Evolutionary conservation across 1,140 invertebrate species (phyloP).

Genomic region (Forficula auricularia): DNA sequence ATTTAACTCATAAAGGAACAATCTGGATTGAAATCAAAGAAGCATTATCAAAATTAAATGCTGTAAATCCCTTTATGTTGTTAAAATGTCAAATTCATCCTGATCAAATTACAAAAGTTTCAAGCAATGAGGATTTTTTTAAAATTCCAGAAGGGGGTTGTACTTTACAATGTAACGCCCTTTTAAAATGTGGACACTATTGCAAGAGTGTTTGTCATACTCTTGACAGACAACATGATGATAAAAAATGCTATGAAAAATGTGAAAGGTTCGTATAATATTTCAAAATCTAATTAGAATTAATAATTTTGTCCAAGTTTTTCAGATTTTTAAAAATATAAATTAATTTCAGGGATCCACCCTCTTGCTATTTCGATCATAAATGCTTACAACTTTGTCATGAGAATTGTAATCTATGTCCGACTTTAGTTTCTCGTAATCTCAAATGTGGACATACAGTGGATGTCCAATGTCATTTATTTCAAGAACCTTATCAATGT

Average conservation of each 20-base stretch:
- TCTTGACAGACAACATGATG: constrained; percentile 27
- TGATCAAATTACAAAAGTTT: constrained; percentile 19
- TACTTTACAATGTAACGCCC: constrained; percentile 17
- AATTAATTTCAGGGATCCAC: not conserved
- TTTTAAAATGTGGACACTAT: constrained; percentile 31
- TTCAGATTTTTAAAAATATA: not conserved
- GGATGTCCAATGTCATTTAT: constrained; percentile 22
- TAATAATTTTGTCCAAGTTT: not conserved
- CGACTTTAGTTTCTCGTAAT: not conserved
- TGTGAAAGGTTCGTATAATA: constrained; percentile 20
- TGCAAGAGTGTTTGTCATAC: constrained; percentile 35
- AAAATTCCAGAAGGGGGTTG: constrained; percentile 20
- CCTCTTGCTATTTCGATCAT: constrained; percentile 3
- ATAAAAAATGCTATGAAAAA: constrained; percentile 24
- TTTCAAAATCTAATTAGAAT: not conserved
- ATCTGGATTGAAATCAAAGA: constrained; percentile 34
- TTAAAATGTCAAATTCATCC: constrained; percentile 32
- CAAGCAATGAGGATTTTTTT: constrained; percentile 13
- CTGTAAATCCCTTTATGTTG: constrained; percentile 25
- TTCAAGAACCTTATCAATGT: constrained; percentile 20
- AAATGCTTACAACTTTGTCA: constrained; percentile 7
- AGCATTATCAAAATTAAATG: constrained; percentile 25
- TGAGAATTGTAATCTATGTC: constrained; percentile 11
- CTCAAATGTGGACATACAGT: constrained; percentile 29
- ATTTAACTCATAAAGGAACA: constrained; percentile 29